A percentile compares a stretch with the other conserved stretches of the same genome.
phyloP scores from a whole-genome alignment of 2,888 invertebrate species.

The Smittia aterrima region DNA sequence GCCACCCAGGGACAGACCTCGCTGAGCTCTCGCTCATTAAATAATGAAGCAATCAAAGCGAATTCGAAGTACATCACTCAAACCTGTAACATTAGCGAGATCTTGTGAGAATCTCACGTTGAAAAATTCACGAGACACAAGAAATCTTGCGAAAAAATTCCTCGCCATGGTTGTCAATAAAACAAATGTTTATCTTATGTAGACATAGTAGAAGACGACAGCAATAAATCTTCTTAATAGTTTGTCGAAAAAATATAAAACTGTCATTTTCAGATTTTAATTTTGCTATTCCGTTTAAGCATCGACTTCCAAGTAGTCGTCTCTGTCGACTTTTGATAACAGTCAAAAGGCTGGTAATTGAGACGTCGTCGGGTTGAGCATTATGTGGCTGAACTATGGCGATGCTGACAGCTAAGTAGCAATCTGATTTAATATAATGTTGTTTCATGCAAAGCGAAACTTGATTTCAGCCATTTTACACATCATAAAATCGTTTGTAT shows the following conservation, averaged over 20 bases:
- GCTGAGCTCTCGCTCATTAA: no score
- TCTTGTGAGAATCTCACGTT: no score
- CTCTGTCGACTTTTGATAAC: not conserved
- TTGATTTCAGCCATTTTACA: not conserved
- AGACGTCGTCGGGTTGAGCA: not conserved
- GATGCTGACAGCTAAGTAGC: not conserved
- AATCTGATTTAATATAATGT: slow-evolving; percentile 8
- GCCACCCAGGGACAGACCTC: no score
- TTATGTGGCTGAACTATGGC: not conserved
- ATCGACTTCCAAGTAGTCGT: no score
- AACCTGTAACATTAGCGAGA: no score
- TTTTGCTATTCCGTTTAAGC: not conserved
- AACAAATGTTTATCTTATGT: not conserved
- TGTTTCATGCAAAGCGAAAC: not conserved
- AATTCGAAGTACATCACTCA: no score
- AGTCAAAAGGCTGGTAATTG: not conserved
- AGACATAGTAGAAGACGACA: not conserved
- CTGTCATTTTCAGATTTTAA: not conserved
- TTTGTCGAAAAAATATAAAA: not conserved
- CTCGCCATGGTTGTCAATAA: not conserved
- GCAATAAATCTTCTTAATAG: not conserved
- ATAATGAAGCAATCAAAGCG: no score
- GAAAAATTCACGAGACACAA: no score
- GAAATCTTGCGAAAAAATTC: no score
- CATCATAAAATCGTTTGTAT: not conserved